Evolutionary conservation across 2,113 vertebrate species (phyloP).

Genomic region (Podarcis cretensis): DNA sequence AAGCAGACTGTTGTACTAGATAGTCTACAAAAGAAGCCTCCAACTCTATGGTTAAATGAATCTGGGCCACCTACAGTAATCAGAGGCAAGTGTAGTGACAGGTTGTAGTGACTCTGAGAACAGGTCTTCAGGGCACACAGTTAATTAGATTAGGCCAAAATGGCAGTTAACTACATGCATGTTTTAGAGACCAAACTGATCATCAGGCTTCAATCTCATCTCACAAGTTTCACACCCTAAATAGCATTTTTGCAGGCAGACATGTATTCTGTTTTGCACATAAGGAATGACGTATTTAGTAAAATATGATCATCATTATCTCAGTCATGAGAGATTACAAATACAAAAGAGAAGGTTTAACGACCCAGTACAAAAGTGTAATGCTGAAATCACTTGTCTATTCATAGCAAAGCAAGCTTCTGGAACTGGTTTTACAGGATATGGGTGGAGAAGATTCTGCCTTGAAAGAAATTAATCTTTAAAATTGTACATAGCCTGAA

Average conservation of each 20-base stretch:
- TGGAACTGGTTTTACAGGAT: constrained; percentile 77
- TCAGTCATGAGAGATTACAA: constrained; percentile 22
- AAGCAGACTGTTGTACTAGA: too few relatives aligned
- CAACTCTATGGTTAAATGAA: too few relatives aligned
- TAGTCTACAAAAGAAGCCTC: too few relatives aligned
- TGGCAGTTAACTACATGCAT: background rate
- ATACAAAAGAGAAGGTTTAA: constrained; percentile 23
- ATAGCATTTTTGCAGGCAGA: constrained; percentile 1
- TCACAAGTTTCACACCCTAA: background rate
- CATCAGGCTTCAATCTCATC: background rate
- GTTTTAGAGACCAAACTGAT: background rate
- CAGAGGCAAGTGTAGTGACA: too few relatives aligned
- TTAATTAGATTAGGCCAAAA: background rate
- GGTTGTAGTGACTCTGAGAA: too few relatives aligned
- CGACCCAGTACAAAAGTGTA: constrained; percentile 2
- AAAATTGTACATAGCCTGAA: constrained; percentile 45
- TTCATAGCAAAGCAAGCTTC: constrained; percentile 67
- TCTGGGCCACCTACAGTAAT: too few relatives aligned
- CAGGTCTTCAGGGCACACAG: too few relatives aligned
- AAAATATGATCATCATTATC: background rate
- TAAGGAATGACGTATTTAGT: background rate
- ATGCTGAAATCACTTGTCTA: constrained; percentile 60
- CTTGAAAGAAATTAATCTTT: constrained; percentile 66
- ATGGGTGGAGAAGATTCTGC: constrained; percentile 65
- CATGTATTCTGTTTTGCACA: background rate